Base-by-base conservation (phyloP, 92 coral and sea anemone species). In the Chrysogorgia sp. region DNA sequence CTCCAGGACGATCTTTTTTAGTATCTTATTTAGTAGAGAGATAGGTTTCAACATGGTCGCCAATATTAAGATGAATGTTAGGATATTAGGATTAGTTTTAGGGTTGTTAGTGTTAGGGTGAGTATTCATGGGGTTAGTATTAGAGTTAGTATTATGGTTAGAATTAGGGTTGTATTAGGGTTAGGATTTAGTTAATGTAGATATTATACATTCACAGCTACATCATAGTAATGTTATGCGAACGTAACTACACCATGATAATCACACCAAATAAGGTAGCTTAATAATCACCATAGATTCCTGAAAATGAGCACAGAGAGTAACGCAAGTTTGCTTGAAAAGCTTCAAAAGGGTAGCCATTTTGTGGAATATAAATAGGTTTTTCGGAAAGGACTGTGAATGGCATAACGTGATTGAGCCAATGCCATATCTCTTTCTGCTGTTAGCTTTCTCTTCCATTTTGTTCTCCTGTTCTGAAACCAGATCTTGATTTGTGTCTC, bases 391-490 rank as follows among this genome's bases (percentile, higher is more conserved):
- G 79, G 58, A 29, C 64, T 72, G 50, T 72, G 79, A 14, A 72
- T 72, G 23, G 79, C 79, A 56, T 72, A 72, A 17, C 35, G 79
- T 0, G 79, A 72, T 56, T 72, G 88, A 45, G 83, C 74, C 49
- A 84, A 60, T 1, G 67, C 69, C 35, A 84, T 76, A 40, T 84
- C 83, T 75, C 75, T 79, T 50, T 84, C 88, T 10, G 88, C 75
- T 24, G 88, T 83, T 9, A 84, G 88, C 52, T 84, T 84, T 50
- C 88, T 74, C 58, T 84, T 84, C 88, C 88, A 84, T 55, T 84
- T 84, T 24, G 88, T 84, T 50, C 88, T 77, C 33, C 88, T 74
- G 74, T 84, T 84, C 65, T 84, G 88, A 48, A 84, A 84, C 88
- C 88, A 84, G 13, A 84, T 84, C 58, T 84, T 84, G 30, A 84